Conservation (phyloP, 2,113 vertebrate genomes). For the Heterocephalus glaber region DNA sequence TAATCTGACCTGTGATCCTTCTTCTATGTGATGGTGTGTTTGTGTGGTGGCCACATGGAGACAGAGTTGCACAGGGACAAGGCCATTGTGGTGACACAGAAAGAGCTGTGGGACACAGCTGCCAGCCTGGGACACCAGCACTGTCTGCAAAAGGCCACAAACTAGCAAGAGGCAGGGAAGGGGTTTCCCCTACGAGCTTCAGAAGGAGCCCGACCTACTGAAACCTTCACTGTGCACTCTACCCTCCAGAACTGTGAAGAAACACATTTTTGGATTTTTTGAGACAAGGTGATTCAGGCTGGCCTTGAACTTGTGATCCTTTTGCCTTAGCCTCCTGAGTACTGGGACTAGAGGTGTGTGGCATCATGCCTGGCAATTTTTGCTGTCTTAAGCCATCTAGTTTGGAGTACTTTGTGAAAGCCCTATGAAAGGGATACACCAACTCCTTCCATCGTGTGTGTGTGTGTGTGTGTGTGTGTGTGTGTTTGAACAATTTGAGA, state of each 20-base stretch:
- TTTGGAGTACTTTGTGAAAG: background rate
- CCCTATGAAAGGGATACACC: background rate
- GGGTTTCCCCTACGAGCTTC: too few relatives aligned
- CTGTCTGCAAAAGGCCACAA: too few relatives aligned
- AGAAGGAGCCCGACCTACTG: too few relatives aligned
- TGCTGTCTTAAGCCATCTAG: background rate
- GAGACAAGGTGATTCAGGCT: background rate
- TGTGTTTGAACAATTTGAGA: background rate
- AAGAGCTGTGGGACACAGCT: background rate
- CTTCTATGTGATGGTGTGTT: background rate
- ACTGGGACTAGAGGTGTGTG: background rate
- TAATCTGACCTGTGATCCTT: background rate
- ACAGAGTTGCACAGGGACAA: too few relatives aligned
- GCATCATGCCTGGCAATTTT: background rate
- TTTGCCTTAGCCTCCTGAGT: background rate
- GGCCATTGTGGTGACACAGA: background rate
- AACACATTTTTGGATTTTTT: background rate
- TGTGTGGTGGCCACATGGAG: background rate
- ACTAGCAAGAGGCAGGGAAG: too few relatives aligned
- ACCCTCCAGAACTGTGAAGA: too few relatives aligned
- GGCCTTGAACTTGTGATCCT: background rate
- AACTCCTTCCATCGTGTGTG: background rate
- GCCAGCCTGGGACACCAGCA: background rate
- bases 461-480: background rate
- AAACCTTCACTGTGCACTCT: too few relatives aligned